Evolutionary conservation across 2,113 vertebrate genomes (phyloP).

Genomic region (Pseudorectes ferrugineus): DNA sequence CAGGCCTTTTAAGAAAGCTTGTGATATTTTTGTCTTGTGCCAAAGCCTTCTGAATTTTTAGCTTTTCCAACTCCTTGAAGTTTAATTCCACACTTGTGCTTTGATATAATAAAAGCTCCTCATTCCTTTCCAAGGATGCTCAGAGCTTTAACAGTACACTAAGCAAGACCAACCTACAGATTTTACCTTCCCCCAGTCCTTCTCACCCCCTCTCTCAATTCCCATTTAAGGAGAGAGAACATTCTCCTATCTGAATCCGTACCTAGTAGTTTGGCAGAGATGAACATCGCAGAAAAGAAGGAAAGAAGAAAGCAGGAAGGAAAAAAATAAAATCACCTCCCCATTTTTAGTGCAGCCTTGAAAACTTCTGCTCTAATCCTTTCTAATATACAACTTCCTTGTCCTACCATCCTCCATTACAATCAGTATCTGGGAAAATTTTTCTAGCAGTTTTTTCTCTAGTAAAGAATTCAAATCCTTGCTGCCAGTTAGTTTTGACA

Average conservation of each 20-base stretch:
- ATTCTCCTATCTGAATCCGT: not conserved
- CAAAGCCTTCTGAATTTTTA: slow-evolving; percentile 33
- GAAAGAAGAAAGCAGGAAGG: accelerated
- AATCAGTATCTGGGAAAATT: not conserved
- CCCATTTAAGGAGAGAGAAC: not conserved
- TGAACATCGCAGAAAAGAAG: not conserved
- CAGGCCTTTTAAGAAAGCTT: slow-evolving; percentile 6
- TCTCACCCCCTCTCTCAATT: not conserved
- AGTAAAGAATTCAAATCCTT: not conserved
- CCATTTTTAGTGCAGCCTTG: not conserved
- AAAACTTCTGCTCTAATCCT: not conserved
- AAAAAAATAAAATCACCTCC: not conserved
- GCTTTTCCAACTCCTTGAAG: slow-evolving; percentile 11
- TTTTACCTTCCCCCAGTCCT: slow-evolving; percentile 12
- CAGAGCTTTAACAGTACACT: not conserved
- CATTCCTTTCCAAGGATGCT: slow-evolving; percentile 7
- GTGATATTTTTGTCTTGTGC: not conserved
- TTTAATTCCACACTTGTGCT: slow-evolving; percentile 14
- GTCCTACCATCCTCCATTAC: not conserved
- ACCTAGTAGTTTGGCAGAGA: not conserved
- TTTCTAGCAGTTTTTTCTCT: not conserved
- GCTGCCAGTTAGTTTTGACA: not conserved
- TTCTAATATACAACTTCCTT: not conserved
- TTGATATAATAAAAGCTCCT: slow-evolving; percentile 10
- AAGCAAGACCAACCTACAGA: slow-evolving; percentile 16